Evolutionary conservation across 2,888 invertebrate genomes (phyloP), one percentile per base, ranked within the genome.

Genomic region (Agonum fuliginosum): DNA sequence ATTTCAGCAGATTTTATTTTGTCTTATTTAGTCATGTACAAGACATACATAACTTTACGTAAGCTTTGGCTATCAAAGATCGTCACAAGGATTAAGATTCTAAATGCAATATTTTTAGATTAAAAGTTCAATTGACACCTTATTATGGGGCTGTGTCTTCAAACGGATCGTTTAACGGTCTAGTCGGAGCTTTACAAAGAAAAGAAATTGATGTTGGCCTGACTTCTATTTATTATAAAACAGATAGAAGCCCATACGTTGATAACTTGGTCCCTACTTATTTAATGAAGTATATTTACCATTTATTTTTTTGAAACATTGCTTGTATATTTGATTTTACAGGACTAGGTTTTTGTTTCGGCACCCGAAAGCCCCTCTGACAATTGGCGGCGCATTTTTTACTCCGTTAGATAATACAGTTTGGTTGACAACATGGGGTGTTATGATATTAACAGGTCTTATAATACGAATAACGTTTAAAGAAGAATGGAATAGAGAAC

Each of bases 21-120:
- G 12, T 70, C 8, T 27, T 70, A 24, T 70, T 27, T 27, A 14
- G n/a, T 8, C 48, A 70, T 22, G 46, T 70, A 30, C 43, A 14
- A 79, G 91, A 92, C 80, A 89, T 92, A 85, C 93, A 89, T 82
- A 93, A 93, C 86, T 91, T 93, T 83, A 91, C 89, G 92, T 92
- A 86, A 88, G 87, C n/a, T n/a, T n/a, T n/a, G n/a, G n/a, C n/a
- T n/a, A n/a, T n/a, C n/a, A n/a, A n/a, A n/a, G n/a, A n/a, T n/a
- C n/a, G n/a, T n/a, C n/a, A n/a, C n/a, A n/a, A n/a, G n/a, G n/a
- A 83, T 79, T 46, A 2, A 19, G 6, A n/a, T 54, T 8, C 20
- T 22, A 22, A 54, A 3, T 12, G 24, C 2, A 10, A 19, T 6
- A 20, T 46, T 84, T 85, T 69, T 79, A 90, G 90, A 69, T 87